phyloP scores from a whole-genome alignment of 2,888 invertebrate species.

The Tinea semifulvella region DNA sequence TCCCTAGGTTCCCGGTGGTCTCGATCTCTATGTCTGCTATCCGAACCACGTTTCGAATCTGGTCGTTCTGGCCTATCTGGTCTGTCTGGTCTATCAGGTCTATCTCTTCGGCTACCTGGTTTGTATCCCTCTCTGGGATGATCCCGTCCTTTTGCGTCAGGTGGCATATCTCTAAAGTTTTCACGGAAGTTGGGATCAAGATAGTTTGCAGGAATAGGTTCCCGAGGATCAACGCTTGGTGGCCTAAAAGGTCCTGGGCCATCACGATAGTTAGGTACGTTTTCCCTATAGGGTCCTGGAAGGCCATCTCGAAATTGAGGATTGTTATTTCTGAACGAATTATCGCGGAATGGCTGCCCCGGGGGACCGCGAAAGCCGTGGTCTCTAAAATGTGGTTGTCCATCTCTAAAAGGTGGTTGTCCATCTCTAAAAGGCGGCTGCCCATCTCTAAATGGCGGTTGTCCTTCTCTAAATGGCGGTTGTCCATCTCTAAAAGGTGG shows the following conservation, averaged over 20 bases:
- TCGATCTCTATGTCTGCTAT: constrained; percentile 47
- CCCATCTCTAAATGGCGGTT: constrained; percentile 31
- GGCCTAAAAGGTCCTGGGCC: constrained; percentile 28
- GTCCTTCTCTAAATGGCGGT: constrained; percentile 42
- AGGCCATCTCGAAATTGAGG: constrained; percentile 40
- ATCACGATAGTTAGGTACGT: constrained; percentile 46
- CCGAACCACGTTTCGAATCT: constrained; percentile 43
- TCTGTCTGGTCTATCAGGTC: no score
- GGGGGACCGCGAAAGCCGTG: constrained; percentile 25
- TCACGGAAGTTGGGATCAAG: constrained; percentile 51
- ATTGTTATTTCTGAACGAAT: constrained; percentile 34
- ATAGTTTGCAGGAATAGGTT: constrained; percentile 34
- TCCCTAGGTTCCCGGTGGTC: constrained; percentile 49
- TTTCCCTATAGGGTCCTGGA: constrained; percentile 39
- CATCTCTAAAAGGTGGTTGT: constrained; percentile 32
- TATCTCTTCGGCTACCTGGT: constrained; percentile 34
- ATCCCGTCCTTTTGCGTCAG: constrained; percentile 2
- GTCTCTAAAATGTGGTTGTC: constrained; percentile 34
- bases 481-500: constrained; percentile 38
- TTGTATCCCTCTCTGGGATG: constrained; percentile 2
- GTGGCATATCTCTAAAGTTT: constrained; percentile 12
- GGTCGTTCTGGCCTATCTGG: constrained; percentile 37
- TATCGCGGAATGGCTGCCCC: constrained; percentile 33
- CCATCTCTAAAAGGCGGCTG: constrained; percentile 32
- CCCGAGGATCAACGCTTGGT: constrained; percentile 47